Percentiles rank a stretch among this genome's conserved stretches.
Evolutionary conservation across 1,140 invertebrate species (phyloP).

Genomic region (Nasonia longicornis): DNA sequence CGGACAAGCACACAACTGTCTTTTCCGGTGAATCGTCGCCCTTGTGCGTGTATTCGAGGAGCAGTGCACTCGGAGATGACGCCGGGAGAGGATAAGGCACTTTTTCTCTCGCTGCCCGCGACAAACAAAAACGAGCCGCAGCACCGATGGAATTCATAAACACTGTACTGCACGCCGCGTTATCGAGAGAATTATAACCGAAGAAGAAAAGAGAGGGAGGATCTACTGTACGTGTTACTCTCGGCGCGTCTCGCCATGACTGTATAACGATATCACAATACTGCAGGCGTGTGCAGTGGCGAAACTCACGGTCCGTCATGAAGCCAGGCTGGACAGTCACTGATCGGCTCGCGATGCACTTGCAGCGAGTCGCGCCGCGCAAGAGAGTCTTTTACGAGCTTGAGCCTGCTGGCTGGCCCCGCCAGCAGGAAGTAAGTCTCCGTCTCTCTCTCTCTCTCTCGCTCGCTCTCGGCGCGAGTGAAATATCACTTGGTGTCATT

Average conservation of each 20-base stretch:
- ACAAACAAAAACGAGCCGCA: not conserved
- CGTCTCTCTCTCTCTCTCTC: not conserved
- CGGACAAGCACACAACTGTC: not conserved
- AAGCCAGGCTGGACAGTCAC: conserved; percentile 57
- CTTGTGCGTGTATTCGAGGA: not conserved
- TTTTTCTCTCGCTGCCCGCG: not conserved
- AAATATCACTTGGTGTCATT: conserved; percentile 16
- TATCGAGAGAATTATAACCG: not conserved
- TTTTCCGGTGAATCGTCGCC: not conserved
- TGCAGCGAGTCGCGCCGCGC: not conserved
- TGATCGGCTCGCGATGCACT: conserved; percentile 52
- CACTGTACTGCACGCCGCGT: no score
- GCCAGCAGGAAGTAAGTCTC: conserved; percentile 21
- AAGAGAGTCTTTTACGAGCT: conserved; percentile 38
- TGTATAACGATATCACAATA: not conserved
- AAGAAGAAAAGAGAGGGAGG: not conserved
- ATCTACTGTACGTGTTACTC: not conserved
- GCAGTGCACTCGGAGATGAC: not conserved
- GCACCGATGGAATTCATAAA: not conserved
- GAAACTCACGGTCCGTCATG: conserved; percentile 50
- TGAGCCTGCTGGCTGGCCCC: conserved; percentile 5
- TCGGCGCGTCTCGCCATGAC: not conserved
- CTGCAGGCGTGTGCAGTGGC: not conserved
- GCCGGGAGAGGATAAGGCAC: not conserved
- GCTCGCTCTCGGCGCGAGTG: not conserved